A percentile compares a stretch with the other conserved stretches of the same genome.
Conservation (phyloP, 2,888 invertebrate genomes). For the Encarsia formosa region DNA sequence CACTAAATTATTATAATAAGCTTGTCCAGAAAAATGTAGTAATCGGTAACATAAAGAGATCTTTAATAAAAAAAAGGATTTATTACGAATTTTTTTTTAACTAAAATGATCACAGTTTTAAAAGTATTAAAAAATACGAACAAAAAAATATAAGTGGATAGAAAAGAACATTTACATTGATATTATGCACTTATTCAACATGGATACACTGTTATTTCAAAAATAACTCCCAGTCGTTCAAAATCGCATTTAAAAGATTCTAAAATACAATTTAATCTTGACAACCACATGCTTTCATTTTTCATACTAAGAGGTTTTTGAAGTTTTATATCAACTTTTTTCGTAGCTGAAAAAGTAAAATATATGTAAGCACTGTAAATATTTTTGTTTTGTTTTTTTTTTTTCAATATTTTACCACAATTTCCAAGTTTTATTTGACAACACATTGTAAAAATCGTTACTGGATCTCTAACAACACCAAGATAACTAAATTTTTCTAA, state of each 20-base stretch:
- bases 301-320: neutral
- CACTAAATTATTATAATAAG: no score
- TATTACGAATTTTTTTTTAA: no score
- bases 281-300: neutral
- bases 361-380: neutral
- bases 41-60: no score
- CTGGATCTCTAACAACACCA: slow-evolving; percentile 3
- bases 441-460: slow-evolving; percentile 16
- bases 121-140: no score
- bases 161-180: no score
- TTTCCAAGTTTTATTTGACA: slow-evolving; percentile 12
- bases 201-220: no score
- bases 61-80: no score
- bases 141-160: no score
- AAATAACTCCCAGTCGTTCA: neutral
- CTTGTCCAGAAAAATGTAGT: no score
- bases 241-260: slow-evolving; percentile 1
- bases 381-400: neutral
- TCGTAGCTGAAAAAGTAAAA: neutral
- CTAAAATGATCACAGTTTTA: no score
- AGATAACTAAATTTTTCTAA: slow-evolving; percentile 9
- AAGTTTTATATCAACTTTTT: slow-evolving; percentile 2
- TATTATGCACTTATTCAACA: no score
- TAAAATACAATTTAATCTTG: neutral
- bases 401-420: neutral